Evolutionary conservation across 92 coral and sea anemone species (phyloP).

Genomic region (Palythoa heliodiscus): DNA sequence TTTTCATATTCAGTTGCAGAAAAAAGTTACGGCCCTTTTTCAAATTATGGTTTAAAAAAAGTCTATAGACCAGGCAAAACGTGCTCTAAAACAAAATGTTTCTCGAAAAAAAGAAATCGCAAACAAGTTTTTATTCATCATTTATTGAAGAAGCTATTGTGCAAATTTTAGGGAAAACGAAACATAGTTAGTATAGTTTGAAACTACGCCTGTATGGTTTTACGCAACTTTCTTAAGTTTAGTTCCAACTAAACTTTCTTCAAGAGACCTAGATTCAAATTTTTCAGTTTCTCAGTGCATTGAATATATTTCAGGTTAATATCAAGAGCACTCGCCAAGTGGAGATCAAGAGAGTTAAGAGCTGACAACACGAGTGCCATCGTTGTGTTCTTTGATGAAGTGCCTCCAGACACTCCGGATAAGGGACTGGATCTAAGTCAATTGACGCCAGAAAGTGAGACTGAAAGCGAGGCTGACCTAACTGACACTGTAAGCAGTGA

Average conservation of each 20-base stretch:
- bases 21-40: no score
- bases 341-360: constrained; percentile 87
- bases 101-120: no score
- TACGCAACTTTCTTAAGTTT: not conserved
- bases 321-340: constrained; percentile 76
- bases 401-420: constrained; percentile 43
- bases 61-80: no score
- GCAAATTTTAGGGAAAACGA: no score
- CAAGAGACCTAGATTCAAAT: not conserved
- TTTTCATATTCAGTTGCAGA: no score
- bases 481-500: constrained; percentile 64
- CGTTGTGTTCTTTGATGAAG: constrained; percentile 89
- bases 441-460: constrained; percentile 71
- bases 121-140: no score
- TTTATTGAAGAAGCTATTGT: no score
- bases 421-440: constrained; percentile 47
- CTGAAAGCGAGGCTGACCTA: constrained; percentile 77
- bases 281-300: not conserved
- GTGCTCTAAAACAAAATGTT: no score
- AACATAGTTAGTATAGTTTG: no score
- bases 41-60: no score
- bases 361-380: constrained; percentile 94
- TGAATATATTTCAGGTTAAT: constrained; percentile 60
- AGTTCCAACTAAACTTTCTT: no score
- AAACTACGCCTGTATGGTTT: no score